Evolutionary conservation across 2,888 invertebrate genomes (phyloP).

Genomic region (Campoletis raptor): DNA sequence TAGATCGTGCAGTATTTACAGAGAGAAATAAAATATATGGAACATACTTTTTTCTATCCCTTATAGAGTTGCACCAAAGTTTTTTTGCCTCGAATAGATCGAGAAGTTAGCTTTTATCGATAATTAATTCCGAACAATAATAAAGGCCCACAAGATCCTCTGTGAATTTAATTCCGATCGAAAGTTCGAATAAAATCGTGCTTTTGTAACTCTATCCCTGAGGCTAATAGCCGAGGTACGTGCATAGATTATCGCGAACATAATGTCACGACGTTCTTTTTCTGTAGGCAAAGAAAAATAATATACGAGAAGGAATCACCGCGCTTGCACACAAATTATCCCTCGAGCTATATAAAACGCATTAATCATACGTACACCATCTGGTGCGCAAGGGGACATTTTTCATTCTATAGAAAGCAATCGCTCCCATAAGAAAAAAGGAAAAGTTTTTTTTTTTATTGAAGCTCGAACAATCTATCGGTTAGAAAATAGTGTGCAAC

Average conservation of each 20-base stretch:
- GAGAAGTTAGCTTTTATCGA: background rate
- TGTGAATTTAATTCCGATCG: background rate
- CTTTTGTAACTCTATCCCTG: background rate
- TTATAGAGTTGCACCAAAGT: background rate
- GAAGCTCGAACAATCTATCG: background rate
- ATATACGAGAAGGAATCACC: slow-evolving; percentile 1
- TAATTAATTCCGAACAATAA: slow-evolving; percentile 9
- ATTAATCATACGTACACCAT: slow-evolving; percentile 9
- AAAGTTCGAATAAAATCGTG: slow-evolving; percentile 11
- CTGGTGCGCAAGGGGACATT: slow-evolving; percentile 5
- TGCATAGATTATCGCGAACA: background rate
- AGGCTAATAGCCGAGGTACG: slow-evolving; percentile 8
- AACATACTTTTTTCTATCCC: background rate
- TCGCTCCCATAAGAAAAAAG: background rate
- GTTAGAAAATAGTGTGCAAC: background rate
- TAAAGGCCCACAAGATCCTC: background rate
- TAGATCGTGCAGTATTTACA: background rate
- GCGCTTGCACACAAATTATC: background rate
- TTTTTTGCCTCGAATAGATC: background rate
- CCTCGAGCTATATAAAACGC: background rate
- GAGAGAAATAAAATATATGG: background rate
- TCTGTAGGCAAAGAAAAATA: background rate
- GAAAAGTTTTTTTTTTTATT: background rate
- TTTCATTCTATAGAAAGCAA: slow-evolving; percentile 1
- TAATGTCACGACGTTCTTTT: background rate